These are phyloP conservation scores for Parelbella ahira DNA, from an alignment of 2,888 invertebrate species.

Conservation along the genomic window DNA sequence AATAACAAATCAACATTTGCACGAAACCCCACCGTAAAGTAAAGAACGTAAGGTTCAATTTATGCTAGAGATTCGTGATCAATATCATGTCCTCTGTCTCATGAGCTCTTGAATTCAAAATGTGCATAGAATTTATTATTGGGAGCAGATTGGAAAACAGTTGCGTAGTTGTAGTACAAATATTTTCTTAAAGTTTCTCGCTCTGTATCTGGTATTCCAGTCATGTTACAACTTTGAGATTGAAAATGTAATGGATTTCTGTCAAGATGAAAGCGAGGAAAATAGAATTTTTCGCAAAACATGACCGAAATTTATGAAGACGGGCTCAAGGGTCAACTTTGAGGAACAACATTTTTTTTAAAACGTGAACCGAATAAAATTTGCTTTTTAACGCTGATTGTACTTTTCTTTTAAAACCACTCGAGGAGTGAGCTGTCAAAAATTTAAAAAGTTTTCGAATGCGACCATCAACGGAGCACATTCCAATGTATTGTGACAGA, in stretches of 20 bases:
- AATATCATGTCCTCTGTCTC: constrained; percentile 24
- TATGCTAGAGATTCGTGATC: not conserved
- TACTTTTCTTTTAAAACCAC: too few species aligned
- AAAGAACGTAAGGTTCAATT: not conserved
- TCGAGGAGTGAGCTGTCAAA: too few species aligned
- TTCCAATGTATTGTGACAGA: too few species aligned
- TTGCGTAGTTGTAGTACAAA: constrained; percentile 24
- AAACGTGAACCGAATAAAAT: too few species aligned
- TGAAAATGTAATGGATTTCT: constrained; percentile 21
- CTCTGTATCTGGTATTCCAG: constrained; percentile 12
- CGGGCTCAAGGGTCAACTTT: too few species aligned
- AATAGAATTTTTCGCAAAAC: constrained; percentile 12
- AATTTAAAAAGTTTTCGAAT: too few species aligned
- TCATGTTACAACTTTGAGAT: constrained; percentile 19
- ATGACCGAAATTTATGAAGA: too few species aligned
- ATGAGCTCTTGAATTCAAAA: constrained; percentile 33
- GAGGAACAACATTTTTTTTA: too few species aligned
- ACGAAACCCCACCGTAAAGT: not conserved
- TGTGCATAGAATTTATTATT: constrained; percentile 33
- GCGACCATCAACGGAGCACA: too few species aligned
- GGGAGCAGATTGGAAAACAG: constrained; percentile 35
- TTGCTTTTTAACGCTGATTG: too few species aligned
- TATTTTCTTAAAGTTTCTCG: constrained; percentile 21
- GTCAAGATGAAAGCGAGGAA: constrained; percentile 4
- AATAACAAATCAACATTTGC: constrained; percentile 5